Evolutionary conservation across 2,113 vertebrate species (phyloP), one percentile per base, ranked within the genome.

Genomic region (Gulo gulo): DNA sequence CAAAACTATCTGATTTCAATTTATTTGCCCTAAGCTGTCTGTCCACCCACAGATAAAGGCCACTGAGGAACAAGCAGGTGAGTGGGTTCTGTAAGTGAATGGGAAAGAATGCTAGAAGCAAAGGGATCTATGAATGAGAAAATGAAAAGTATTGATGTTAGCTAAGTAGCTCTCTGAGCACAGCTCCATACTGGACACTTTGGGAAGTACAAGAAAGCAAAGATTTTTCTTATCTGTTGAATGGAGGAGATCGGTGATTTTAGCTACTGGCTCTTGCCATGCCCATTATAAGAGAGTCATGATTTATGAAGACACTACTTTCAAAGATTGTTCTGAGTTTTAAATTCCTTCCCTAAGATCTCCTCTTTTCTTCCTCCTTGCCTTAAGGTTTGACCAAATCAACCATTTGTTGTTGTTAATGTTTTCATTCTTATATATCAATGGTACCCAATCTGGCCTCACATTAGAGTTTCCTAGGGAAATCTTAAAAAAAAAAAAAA

Each of bases 301-400:
- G n/a, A 91, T 67, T 84, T 93, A 94, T 45, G 90, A 88, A 94
- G 59, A 36, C 61, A 42, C 20, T 90, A 65, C 59, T 88, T 89
- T 83, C 80, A 97, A 89, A 23, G 7, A 2, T 61, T 63, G 24
- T 45, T 91, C 55, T 74, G 39, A 79, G 36, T 81, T 96, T 94
- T 71, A 80, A 88, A 79, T 91, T 83, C 18, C 29, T 31, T 45
- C 61, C 59, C 83, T 69, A 90, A 79, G 15, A 29, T 45, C 34
- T 82, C 34, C 11, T 24, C n/a, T 73, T 82, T 80, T 95, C 93
- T 42, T 45, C 23, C 92, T 50, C 42, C 50, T 85, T 74, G 6
- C 65, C 23, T 91, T 63, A 61, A 69, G 55, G 9, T 78, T 92
- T 80, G 26, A 55, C 67, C 69, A 0, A 88, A 87, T 42, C 14